Evolutionary conservation across 2,888 invertebrate genomes (phyloP).

Genomic region (Napeogenes inachia): DNA sequence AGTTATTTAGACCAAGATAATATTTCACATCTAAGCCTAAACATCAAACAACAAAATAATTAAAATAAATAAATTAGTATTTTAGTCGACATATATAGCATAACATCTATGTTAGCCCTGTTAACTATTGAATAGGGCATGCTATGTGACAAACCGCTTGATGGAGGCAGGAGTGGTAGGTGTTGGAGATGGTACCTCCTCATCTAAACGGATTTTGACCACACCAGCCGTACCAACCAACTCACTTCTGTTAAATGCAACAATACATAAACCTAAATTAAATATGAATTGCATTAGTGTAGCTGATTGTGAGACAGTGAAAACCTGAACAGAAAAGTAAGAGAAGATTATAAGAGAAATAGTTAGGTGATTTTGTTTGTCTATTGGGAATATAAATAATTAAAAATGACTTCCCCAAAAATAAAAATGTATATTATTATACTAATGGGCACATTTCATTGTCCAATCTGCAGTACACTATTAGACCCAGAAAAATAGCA

Average conservation of each 20-base stretch:
- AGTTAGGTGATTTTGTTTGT: not conserved
- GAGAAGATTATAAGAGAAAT: not conserved
- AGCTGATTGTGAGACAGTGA: not conserved
- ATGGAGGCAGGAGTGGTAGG: slow-evolving; percentile 74
- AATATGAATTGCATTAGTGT: slow-evolving; percentile 13
- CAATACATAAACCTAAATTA: slow-evolving; percentile 30
- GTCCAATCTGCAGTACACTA: too few relatives aligned
- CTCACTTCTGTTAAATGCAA: slow-evolving; percentile 76
- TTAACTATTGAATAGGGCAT: slow-evolving; percentile 60
- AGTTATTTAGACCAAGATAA: not conserved
- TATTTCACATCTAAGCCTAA: not conserved
- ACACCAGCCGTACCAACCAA: slow-evolving; percentile 79
- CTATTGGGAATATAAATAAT: not conserved
- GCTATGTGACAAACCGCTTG: slow-evolving; percentile 73
- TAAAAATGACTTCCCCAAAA: too few relatives aligned
- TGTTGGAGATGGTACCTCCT: slow-evolving; percentile 70
- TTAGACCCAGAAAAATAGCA: too few relatives aligned
- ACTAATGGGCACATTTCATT: too few relatives aligned
- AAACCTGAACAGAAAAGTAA: not conserved
- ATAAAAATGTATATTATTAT: too few relatives aligned
- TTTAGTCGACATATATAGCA: slow-evolving; percentile 26
- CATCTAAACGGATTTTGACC: slow-evolving; percentile 77
- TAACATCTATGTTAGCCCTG: slow-evolving; percentile 51
- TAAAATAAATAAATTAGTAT: slow-evolving; percentile 12
- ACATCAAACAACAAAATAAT: not conserved